Conservation (phyloP, 1,140 invertebrate species). For the Caenorhabditis elegans region WBcel235 BX284605.5:15138501-15139000, state of each 20-base stretch:
- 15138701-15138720: no score
- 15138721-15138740: no score
- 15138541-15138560: conserved; percentile 47
- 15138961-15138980: conserved; percentile 58
- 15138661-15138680: conserved; percentile 52
- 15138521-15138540: conserved; percentile 47
- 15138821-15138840: no score
- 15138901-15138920: conserved; percentile 57
- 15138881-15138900: conserved; percentile 52
- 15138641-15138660: conserved; percentile 48
- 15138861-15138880: no score
- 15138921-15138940: conserved; percentile 56
- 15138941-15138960: conserved; percentile 58
- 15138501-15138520: conserved; percentile 38
- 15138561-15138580: conserved; percentile 43
- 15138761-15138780: no score
- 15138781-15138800: no score
- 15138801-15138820: no score
- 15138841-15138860: no score
- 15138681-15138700: neutral
- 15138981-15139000: conserved; percentile 59
- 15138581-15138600: conserved; percentile 53
- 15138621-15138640: conserved; percentile 48
- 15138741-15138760: no score
- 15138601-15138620: conserved; percentile 53